Evolutionary conservation across 2,113 vertebrate genomes (phyloP).

Genomic region (Callaeas wilsoni): DNA sequence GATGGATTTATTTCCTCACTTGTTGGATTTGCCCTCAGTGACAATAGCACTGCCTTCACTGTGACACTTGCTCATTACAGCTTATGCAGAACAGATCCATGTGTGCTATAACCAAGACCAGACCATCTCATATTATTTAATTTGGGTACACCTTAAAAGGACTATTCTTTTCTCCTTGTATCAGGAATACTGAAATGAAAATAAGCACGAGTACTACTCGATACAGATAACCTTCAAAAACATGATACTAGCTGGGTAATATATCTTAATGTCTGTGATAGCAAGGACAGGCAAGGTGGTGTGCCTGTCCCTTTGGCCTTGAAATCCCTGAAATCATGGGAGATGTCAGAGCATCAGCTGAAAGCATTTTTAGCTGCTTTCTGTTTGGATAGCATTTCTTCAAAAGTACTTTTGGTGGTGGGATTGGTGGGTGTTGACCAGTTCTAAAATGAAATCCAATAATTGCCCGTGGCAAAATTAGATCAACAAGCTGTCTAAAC

Average conservation of each 20-base stretch:
- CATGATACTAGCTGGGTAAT: accelerated
- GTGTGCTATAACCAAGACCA: not conserved
- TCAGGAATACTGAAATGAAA: not conserved
- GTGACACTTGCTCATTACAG: not conserved
- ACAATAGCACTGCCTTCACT: not conserved
- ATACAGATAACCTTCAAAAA: not conserved
- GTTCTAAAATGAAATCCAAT: not conserved
- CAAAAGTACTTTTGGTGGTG: not conserved
- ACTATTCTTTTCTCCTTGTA: not conserved
- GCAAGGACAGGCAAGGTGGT: not conserved
- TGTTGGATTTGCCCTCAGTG: not conserved
- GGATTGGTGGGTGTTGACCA: not conserved
- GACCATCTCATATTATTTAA: not conserved
- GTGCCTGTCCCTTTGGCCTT: not conserved
- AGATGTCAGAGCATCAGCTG: not conserved
- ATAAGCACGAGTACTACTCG: not conserved
- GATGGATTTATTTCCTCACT: not conserved
- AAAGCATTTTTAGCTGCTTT: not conserved
- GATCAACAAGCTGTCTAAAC: not conserved
- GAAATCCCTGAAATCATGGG: not conserved
- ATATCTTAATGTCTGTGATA: not conserved
- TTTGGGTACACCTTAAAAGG: not conserved
- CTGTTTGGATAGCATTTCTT: not conserved
- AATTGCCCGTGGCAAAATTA: not conserved
- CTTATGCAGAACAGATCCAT: not conserved